These are phyloP conservation scores for Bubo scandiacus DNA, from an alignment of 2,113 vertebrate species.

Conservation along the genomic window DNA sequence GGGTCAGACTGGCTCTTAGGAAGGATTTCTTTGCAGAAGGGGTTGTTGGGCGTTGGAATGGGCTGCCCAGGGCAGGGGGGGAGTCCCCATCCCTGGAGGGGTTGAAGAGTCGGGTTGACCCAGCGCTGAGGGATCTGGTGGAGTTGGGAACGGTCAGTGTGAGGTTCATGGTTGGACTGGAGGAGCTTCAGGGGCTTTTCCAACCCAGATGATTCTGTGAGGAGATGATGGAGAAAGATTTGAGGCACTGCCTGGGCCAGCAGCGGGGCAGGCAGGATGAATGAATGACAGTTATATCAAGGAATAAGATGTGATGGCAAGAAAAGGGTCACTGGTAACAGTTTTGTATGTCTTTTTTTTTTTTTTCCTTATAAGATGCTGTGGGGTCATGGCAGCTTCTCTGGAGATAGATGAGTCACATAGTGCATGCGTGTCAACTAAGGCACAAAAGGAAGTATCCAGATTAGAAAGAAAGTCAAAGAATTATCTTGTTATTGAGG, in stretches of 20 bases:
- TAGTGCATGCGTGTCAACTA: not conserved
- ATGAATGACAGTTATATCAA: not conserved
- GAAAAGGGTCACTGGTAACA: not conserved
- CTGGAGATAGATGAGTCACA: not conserved
- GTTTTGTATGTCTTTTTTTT: not conserved
- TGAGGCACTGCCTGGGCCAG: not conserved
- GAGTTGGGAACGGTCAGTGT: too few relatives aligned
- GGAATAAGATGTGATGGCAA: not conserved
- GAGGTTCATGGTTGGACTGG: too few relatives aligned
- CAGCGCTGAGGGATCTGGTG: too few relatives aligned
- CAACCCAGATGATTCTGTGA: too few relatives aligned
- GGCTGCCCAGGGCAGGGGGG: too few relatives aligned
- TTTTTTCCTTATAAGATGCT: not conserved
- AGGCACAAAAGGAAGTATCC: not conserved
- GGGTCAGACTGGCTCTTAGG: too few relatives aligned
- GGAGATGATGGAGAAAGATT: not conserved
- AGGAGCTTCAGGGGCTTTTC: too few relatives aligned
- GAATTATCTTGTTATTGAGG: not conserved
- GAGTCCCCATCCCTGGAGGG: too few relatives aligned
- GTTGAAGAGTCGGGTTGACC: too few relatives aligned
- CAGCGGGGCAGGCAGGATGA: not conserved
- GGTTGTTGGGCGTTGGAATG: too few relatives aligned
- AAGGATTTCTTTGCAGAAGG: too few relatives aligned
- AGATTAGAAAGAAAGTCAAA: not conserved
- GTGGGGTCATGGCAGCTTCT: not conserved